A percentile compares a stretch with the other conserved stretches of the same genome.
phyloP scores from a whole-genome alignment of 2,797 vertebrate species.

The Typhlichthys eigenmanni region DNA sequence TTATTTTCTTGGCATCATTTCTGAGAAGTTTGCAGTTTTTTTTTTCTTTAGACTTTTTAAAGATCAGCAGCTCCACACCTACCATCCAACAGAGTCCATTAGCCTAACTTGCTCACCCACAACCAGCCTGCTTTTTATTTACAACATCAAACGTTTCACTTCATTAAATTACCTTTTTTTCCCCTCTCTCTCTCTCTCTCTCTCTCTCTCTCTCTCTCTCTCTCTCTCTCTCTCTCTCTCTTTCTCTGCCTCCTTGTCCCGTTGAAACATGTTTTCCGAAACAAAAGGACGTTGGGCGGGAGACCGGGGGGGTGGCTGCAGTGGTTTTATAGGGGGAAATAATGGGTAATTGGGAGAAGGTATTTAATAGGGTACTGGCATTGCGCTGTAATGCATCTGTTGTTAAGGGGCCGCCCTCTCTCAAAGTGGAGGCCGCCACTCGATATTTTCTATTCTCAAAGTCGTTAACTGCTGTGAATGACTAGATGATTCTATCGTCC shows the following conservation, averaged over 20 bases:
- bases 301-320: slow-evolving; percentile 55
- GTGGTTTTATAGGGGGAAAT: slow-evolving; percentile 82
- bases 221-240: slow-evolving; percentile 28
- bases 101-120: slow-evolving; percentile 71
- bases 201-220: slow-evolving; percentile 21
- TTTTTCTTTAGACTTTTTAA: slow-evolving; percentile 69
- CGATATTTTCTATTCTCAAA: slow-evolving; percentile 50
- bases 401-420: slow-evolving; percentile 32
- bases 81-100: slow-evolving; percentile 76
- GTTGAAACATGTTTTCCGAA: slow-evolving; percentile 82
- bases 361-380: slow-evolving; percentile 82
- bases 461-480: slow-evolving; percentile 52
- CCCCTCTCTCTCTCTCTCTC: slow-evolving; percentile 28
- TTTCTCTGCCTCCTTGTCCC: slow-evolving; percentile 69
- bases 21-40: slow-evolving; percentile 64
- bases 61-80: slow-evolving; percentile 80
- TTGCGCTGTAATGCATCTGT: slow-evolving; percentile 71
- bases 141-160: slow-evolving; percentile 85
- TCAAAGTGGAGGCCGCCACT: slow-evolving; percentile 53
- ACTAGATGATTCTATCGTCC: slow-evolving; percentile 42
- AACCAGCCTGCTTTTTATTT: slow-evolving; percentile 81
- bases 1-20: slow-evolving; percentile 73
- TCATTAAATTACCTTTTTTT: slow-evolving; percentile 79
- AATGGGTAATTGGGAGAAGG: slow-evolving; percentile 83
- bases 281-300: slow-evolving; percentile 71